A percentile compares a stretch with the other conserved stretches of the same genome.
These are phyloP conservation scores for Cylindroiulus punctatus DNA, from an alignment of 2,888 invertebrate species.

Conservation along the genomic window DNA sequence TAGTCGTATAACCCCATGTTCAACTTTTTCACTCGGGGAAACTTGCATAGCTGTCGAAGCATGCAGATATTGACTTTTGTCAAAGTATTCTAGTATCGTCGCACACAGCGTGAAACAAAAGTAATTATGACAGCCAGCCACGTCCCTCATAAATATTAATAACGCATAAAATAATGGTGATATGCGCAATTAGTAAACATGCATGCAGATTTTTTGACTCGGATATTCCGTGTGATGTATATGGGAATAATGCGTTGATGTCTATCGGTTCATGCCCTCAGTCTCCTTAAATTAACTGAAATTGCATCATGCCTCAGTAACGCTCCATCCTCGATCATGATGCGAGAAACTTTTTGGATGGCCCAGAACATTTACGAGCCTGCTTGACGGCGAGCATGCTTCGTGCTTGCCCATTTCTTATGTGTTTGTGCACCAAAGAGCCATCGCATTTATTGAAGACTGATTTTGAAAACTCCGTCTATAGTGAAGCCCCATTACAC, in stretches of 20 bases:
- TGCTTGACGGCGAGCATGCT: conserved; percentile 36
- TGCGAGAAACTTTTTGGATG: conserved; percentile 19
- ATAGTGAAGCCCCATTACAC: conserved; percentile 41
- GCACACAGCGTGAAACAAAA: conserved; percentile 13
- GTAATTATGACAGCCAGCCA: conserved; percentile 17
- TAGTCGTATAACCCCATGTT: too few relatives aligned
- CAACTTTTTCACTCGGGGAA: too few relatives aligned
- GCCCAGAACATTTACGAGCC: conserved; percentile 35
- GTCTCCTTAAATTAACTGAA: too few relatives aligned
- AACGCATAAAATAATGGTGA: conserved; percentile 4
- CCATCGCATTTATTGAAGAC: conserved; percentile 29
- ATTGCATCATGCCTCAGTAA: not conserved
- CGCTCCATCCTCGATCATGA: not conserved
- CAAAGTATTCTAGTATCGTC: not conserved
- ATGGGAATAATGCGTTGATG: too few relatives aligned
- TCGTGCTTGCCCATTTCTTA: conserved; percentile 47
- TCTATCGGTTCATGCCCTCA: not conserved
- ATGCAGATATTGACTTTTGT: not conserved
- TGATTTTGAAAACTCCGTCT: conserved; percentile 41
- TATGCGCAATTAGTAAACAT: not conserved
- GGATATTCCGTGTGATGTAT: not conserved
- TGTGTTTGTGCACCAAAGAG: conserved; percentile 43
- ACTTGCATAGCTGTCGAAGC: not conserved
- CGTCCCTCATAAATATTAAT: conserved; percentile 36
- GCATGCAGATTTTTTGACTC: not conserved